Evolutionary conservation across 2,113 vertebrate genomes (phyloP).

Genomic region (Garra rufa): DNA sequence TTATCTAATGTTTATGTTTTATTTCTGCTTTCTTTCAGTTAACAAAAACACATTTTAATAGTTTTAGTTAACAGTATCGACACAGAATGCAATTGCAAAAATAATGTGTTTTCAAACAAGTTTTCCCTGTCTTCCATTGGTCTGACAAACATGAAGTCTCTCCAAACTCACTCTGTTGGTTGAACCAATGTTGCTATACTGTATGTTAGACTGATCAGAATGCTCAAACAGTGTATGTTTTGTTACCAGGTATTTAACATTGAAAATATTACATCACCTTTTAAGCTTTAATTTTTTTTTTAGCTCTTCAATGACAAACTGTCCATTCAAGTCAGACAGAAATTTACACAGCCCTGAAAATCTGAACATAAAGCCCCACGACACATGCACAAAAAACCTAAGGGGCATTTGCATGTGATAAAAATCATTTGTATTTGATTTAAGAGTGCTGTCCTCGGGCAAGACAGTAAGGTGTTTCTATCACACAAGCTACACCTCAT

Average conservation of each 20-base stretch:
- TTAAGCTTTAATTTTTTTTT: background rate
- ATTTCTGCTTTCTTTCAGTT: background rate
- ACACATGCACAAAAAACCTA: constrained; percentile 8
- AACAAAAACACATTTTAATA: background rate
- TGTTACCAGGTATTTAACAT: background rate
- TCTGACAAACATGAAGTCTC: background rate
- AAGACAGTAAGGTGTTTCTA: constrained; percentile 35
- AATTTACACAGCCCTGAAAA: background rate
- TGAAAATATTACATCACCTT: background rate
- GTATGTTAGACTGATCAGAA: background rate
- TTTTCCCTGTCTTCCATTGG: background rate
- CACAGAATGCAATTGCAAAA: background rate
- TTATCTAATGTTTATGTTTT: background rate
- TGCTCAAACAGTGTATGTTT: background rate
- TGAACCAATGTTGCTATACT: background rate
- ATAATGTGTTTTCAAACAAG: background rate
- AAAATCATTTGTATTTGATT: constrained; percentile 48
- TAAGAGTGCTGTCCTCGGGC: constrained; percentile 50
- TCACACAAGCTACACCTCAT: constrained; percentile 26
- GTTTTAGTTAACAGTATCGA: background rate
- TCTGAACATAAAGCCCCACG: background rate
- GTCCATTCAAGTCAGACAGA: background rate
- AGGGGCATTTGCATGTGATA: constrained; percentile 51
- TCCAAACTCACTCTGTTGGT: background rate
- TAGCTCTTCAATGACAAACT: background rate